A percentile compares a stretch with the other conserved stretches of the same genome.
phyloP scores from a whole-genome alignment of 1,140 invertebrate species.

The Choristoneura fumiferana region DNA sequence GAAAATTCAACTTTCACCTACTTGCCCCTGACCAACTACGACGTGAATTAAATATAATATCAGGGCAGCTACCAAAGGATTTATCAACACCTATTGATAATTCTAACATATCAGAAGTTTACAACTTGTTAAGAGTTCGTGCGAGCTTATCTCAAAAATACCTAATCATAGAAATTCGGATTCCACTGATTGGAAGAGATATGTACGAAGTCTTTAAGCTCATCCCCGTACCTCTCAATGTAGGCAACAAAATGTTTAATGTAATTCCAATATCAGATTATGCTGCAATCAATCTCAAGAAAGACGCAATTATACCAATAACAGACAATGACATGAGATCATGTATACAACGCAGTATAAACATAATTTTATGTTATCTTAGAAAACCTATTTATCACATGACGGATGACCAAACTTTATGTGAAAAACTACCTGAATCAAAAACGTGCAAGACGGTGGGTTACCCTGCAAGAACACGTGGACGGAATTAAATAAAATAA shows the following conservation, averaged over 20 bases:
- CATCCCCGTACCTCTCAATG: neutral
- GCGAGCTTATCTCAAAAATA: neutral
- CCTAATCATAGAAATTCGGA: slow-evolving; percentile 1
- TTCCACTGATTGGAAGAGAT: slow-evolving; percentile 16
- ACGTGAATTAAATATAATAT: slow-evolving; percentile 24
- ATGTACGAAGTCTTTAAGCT: neutral
- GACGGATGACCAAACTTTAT: slow-evolving; percentile 4
- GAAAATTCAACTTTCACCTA: slow-evolving; percentile 25
- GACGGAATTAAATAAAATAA: neutral
- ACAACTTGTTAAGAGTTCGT: neutral
- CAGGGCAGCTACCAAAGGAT: slow-evolving; percentile 19
- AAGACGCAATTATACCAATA: slow-evolving; percentile 9
- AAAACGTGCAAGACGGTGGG: too few relatives aligned
- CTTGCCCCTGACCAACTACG: slow-evolving; percentile 21
- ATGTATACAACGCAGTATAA: neutral
- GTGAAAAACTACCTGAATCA: too few relatives aligned
- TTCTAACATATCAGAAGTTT: neutral
- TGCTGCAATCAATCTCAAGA: slow-evolving; percentile 12
- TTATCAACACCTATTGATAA: neutral
- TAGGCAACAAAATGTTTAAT: neutral
- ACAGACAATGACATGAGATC: slow-evolving; percentile 5
- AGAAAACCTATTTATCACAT: slow-evolving; percentile 9
- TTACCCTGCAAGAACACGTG: too few relatives aligned
- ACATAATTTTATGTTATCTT: neutral
- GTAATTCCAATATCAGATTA: neutral